These are phyloP conservation scores for Leptura quadrifasciata DNA, from an alignment of 2,888 invertebrate genomes.

Conservation along the genomic window DNA sequence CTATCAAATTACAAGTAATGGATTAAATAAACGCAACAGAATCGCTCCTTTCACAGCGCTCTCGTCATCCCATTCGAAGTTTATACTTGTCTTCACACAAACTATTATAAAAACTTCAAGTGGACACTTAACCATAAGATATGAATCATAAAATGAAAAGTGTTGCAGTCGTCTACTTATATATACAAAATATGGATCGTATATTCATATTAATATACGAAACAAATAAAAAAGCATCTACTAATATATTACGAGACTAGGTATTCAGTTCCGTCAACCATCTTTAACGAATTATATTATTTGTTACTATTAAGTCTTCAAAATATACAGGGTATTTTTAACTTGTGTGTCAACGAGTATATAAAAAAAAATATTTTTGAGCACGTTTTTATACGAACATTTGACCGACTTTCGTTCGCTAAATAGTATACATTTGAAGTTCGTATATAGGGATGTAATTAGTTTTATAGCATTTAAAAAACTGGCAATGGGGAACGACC, in stretches of 20 bases:
- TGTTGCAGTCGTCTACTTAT: not conserved
- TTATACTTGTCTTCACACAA: not conserved
- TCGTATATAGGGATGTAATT: too few species aligned
- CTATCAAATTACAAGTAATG: not conserved
- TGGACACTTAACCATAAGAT: not conserved
- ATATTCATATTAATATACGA: not conserved
- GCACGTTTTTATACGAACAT: too few species aligned
- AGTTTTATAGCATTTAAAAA: too few species aligned
- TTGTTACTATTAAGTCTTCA: too few species aligned
- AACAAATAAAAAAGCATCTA: not conserved
- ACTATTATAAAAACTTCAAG: not conserved
- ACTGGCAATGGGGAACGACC: too few species aligned
- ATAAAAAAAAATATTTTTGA: too few species aligned
- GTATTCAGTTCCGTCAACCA: too few species aligned
- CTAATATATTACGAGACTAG: not conserved
- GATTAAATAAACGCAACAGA: not conserved
- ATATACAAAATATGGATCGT: not conserved
- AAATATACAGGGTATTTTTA: too few species aligned
- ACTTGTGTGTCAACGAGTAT: too few species aligned
- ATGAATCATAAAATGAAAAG: not conserved
- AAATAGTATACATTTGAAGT: too few species aligned
- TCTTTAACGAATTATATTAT: too few species aligned
- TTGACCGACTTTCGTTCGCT: too few species aligned
- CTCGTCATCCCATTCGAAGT: not conserved
- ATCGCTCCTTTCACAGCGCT: not conserved